Evolutionary conservation across 2,888 invertebrate species (phyloP), one percentile per base, ranked within the genome.

Genomic region (Drosophila paranaensis): DNA sequence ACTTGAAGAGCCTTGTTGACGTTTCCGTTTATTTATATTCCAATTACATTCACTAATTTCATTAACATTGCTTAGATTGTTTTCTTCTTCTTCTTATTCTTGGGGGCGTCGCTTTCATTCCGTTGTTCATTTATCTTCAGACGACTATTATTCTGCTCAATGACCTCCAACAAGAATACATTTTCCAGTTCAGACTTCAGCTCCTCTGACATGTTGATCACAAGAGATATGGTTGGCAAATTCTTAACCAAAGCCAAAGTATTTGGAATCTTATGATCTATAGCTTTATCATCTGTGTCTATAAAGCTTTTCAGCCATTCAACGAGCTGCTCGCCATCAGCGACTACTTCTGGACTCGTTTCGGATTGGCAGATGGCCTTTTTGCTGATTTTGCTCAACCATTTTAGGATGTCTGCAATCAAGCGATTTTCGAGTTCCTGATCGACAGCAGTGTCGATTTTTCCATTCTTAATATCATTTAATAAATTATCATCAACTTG

Each of bases 211-310:
- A 11, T 20, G n/a, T 6, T 27, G 0, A 20, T 42, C 2, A 25
- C n/a, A 0, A n/a, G 13, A 3, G 53, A 16, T 8, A 63, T 11
- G 9, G 27, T 42, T 0, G 65, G 42, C 11, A 71, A 50, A 4
- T 57, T 54, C 0, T 50, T 43, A 6, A 72, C 72, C 16, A 71
- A 64, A 6, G 43, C 48, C 0, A 39, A 14, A 1, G 56, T 58
- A 11, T 58, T 72, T 5, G 13, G 11, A 11, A 53, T 46, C 0
- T 62, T 37, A n/a, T 53, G 56, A 1, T 48, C 48, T 10, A 46
- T 9, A 2, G 46, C 37, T 13, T 1, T 10, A 9, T 10, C 1
- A 4, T 39, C 20, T 2, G 14, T 30, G 10, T 16, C 14, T 30
- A 48, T 16, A 4, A 39, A 58, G 11, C 6, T 58, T 6, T n/a